Evolutionary conservation across 2,797 vertebrate species (phyloP).

Genomic region (Peromyscus attwateri): DNA sequence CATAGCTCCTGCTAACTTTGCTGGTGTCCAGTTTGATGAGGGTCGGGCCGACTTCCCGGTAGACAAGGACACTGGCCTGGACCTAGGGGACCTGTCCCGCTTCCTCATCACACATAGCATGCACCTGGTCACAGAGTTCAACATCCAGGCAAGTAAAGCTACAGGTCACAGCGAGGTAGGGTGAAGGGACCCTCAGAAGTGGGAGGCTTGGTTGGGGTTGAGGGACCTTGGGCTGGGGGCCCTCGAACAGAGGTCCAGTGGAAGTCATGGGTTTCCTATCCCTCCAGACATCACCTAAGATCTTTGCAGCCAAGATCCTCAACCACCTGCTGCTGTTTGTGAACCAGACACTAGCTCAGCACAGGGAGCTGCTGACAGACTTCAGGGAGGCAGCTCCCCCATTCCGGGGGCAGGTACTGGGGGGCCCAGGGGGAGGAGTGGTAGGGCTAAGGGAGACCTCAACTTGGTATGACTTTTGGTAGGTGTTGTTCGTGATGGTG

Average conservation of each 20-base stretch:
- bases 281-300: conserved; percentile 90
- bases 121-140: conserved; percentile 92
- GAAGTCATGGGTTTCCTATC: neutral
- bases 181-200: neutral
- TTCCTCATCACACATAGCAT: conserved; percentile 93
- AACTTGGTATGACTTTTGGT: neutral
- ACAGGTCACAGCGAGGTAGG: neutral
- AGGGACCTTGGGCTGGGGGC: neutral
- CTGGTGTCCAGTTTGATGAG: conserved; percentile 91
- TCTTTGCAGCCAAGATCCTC: conserved; percentile 91
- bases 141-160: conserved; percentile 86
- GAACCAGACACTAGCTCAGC: conserved; percentile 89
- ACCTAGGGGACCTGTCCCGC: conserved; percentile 84
- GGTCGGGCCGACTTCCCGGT: conserved; percentile 90
- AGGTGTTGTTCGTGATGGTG: conserved; percentile 94
- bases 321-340: conserved; percentile 94
- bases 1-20: neutral
- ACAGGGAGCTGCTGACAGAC: conserved; percentile 85
- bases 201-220: neutral
- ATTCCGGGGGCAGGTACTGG: conserved; percentile 92
- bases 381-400: conserved; percentile 85
- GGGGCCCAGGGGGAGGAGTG: rapidly evolving
- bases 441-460: rapidly evolving
- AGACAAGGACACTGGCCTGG: conserved; percentile 87
- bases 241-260: neutral